phyloP scores from a whole-genome alignment of 2,113 vertebrate genomes.

The Prunella fulvescens region DNA sequence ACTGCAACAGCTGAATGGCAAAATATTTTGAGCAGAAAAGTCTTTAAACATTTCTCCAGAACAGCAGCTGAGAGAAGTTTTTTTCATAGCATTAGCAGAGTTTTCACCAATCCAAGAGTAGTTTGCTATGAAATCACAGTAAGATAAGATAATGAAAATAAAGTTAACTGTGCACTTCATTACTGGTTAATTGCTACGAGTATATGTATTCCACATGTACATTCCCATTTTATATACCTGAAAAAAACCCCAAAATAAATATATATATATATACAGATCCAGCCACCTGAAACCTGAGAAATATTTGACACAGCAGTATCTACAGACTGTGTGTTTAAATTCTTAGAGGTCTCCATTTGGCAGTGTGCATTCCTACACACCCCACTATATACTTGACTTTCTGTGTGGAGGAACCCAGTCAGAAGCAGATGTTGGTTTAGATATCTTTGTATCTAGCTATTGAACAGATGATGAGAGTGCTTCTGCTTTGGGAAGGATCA shows the following conservation, averaged over 20 bases:
- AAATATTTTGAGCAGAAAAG: neutral
- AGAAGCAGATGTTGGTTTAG: neutral
- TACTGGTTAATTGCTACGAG: neutral
- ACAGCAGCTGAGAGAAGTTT: neutral
- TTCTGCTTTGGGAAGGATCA: neutral
- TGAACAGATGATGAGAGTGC: neutral
- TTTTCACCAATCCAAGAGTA: neutral
- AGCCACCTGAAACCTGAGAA: neutral
- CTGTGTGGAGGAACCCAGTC: neutral
- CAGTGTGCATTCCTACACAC: neutral
- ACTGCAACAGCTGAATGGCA: neutral
- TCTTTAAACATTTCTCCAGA: neutral
- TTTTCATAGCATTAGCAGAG: neutral
- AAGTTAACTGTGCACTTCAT: neutral
- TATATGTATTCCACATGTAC: neutral
- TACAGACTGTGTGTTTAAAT: neutral
- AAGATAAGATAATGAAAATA: neutral
- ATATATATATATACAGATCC: neutral
- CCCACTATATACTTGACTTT: too few relatives aligned
- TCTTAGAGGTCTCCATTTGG: neutral
- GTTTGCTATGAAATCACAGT: neutral
- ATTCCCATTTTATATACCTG: neutral
- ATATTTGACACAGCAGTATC: neutral
- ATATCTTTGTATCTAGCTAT: rapidly evolving
- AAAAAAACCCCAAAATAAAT: neutral